Evolutionary conservation across 2,888 invertebrate species (phyloP).

Genomic region (Apamea sordens): DNA sequence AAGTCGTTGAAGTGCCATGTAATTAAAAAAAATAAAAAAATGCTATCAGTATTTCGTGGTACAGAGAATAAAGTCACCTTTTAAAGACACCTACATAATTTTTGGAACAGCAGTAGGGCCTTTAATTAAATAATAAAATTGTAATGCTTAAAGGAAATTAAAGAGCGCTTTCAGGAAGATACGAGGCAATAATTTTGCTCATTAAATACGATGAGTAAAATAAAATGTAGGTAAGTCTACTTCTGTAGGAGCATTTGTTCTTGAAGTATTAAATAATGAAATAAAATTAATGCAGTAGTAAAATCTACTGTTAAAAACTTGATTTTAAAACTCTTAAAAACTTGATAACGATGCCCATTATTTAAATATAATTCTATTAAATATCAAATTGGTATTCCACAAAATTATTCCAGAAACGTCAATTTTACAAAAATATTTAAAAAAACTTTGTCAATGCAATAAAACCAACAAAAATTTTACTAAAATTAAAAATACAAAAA

Average conservation of each 20-base stretch:
- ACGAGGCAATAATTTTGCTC: background rate
- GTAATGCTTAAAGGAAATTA: constrained; percentile 3
- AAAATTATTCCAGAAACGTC: background rate
- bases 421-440: background rate
- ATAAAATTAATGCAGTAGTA: background rate
- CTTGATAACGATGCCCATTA: background rate
- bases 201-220: background rate
- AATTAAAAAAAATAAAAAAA: too few species aligned
- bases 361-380: background rate
- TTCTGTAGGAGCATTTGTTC: background rate
- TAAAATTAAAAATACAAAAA: constrained; percentile 14
- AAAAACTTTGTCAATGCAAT: background rate
- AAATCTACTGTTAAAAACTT: background rate
- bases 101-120: background rate
- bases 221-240: background rate
- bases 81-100: background rate
- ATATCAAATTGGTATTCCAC: background rate
- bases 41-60: background rate
- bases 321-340: background rate
- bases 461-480: background rate
- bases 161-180: background rate
- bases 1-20: too few species aligned
- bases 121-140: background rate
- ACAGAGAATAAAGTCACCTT: too few species aligned
- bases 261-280: background rate